Conservation (phyloP, 1,140 invertebrate genomes). For the Theocolax elegans region DNA sequence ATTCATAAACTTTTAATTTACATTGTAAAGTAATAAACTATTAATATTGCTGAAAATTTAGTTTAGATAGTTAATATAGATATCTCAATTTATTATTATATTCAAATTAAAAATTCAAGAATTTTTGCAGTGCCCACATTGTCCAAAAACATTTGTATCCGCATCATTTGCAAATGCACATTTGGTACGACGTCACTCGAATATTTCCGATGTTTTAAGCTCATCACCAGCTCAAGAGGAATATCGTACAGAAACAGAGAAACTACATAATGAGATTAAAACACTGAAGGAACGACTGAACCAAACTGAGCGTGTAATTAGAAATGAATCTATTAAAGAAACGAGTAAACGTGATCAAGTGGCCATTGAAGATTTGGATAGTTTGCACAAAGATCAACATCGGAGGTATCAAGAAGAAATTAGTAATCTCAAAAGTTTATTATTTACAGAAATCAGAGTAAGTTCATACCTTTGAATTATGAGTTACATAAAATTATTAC, state of each 20-base stretch:
- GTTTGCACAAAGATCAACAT: conserved; percentile 51
- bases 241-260: conserved; percentile 68
- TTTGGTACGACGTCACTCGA: conserved; percentile 56
- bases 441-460: conserved; percentile 60
- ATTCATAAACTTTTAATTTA: not conserved
- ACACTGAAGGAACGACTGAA: conserved; percentile 71
- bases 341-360: conserved; percentile 60
- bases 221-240: conserved; percentile 58
- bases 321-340: conserved; percentile 57
- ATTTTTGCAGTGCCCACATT: conserved; percentile 60
- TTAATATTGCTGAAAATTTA: not conserved
- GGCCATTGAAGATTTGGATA: conserved; percentile 7
- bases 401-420: conserved; percentile 64
- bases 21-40: not conserved
- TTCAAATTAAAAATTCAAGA: conserved; percentile 5
- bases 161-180: conserved; percentile 58
- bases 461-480: conserved; percentile 12
- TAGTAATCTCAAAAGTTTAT: conserved; percentile 51
- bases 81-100: not conserved
- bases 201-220: conserved; percentile 36
- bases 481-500: not conserved
- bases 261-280: conserved; percentile 71
- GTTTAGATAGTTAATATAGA: not conserved
- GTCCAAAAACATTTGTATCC: conserved; percentile 62
- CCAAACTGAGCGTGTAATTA: conserved; percentile 68